Percentiles rank a stretch among this genome's conserved stretches.
These are phyloP conservation scores for Drosophila punjabiensis DNA, from an alignment of 1,140 invertebrate species.

Conservation along the genomic window DNA sequence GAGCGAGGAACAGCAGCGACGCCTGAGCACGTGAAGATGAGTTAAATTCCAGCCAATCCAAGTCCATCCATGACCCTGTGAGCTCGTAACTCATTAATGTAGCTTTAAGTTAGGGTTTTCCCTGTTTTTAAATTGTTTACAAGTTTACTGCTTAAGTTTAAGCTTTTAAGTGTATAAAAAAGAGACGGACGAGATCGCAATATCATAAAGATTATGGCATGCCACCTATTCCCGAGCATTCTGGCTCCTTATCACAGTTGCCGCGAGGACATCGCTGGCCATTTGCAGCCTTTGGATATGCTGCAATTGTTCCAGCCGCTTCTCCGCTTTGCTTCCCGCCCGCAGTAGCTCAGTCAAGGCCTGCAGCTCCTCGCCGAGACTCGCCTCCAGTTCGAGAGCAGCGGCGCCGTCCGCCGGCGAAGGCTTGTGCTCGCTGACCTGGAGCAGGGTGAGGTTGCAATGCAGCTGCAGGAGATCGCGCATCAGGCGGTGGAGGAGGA, in stretches of 20 bases:
- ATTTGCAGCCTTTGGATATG: slow-evolving; percentile 50
- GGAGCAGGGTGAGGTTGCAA: slow-evolving; percentile 48
- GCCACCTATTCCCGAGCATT: slow-evolving; percentile 7
- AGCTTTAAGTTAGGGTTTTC: not conserved
- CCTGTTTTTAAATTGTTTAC: slow-evolving; percentile 1
- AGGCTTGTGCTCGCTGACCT: slow-evolving; percentile 15
- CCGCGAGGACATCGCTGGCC: slow-evolving; percentile 49
- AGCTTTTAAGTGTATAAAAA: slow-evolving; percentile 1
- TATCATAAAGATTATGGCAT: not conserved
- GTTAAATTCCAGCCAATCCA: slow-evolving; percentile 21
- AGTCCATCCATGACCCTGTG: slow-evolving; percentile 1
- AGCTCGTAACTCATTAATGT: not conserved
- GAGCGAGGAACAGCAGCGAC: slow-evolving; percentile 72
- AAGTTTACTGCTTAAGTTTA: slow-evolving; percentile 12
- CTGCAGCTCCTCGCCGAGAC: slow-evolving; percentile 50
- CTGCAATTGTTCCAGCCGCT: not conserved
- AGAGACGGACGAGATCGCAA: slow-evolving; percentile 18
- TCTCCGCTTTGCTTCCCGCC: not conserved
- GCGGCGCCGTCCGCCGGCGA: slow-evolving; percentile 11
- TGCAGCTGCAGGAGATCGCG: slow-evolving; percentile 57
- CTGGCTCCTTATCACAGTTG: slow-evolving; percentile 41
- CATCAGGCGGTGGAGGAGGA: slow-evolving; percentile 48
- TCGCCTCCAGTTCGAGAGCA: slow-evolving; percentile 40
- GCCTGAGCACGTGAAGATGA: slow-evolving; percentile 31
- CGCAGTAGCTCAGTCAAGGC: slow-evolving; percentile 27